A percentile compares a stretch with the other conserved stretches of the same genome.
phyloP scores from a whole-genome alignment of 2,797 vertebrate genomes.

The Clamator glandarius region DNA sequence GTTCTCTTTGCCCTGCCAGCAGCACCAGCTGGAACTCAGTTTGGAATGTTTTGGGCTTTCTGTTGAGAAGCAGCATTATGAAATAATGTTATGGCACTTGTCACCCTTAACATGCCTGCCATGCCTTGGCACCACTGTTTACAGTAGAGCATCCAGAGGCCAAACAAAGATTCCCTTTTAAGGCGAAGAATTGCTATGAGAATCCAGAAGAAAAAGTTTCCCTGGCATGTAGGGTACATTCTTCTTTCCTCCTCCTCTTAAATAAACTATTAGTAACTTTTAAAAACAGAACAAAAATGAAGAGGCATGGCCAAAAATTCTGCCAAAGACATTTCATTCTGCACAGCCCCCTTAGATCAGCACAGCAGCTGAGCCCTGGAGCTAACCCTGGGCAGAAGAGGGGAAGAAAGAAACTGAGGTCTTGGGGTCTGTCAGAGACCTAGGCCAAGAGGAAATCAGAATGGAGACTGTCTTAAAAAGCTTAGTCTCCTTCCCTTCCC shows the following conservation, averaged over 20 bases:
- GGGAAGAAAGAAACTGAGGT: not conserved
- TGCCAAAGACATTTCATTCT: slow-evolving; percentile 43
- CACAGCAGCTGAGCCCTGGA: not conserved
- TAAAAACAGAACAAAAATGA: slow-evolving; percentile 70
- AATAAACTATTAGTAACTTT: slow-evolving; percentile 72
- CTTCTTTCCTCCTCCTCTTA: slow-evolving; percentile 73
- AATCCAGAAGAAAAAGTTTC: slow-evolving; percentile 70
- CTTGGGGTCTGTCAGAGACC: not conserved
- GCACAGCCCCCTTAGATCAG: not conserved
- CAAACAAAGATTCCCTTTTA: slow-evolving; percentile 76
- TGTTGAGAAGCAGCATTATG: slow-evolving; percentile 33
- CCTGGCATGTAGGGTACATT: slow-evolving; percentile 71
- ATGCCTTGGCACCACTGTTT: slow-evolving; percentile 63
- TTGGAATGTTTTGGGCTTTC: slow-evolving; percentile 25
- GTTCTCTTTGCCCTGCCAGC: not conserved
- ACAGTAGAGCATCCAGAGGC: slow-evolving; percentile 48
- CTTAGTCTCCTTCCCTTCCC: not conserved
- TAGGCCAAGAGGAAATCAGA: not conserved
- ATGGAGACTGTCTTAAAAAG: not conserved
- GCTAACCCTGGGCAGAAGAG: not conserved
- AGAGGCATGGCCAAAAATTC: slow-evolving; percentile 24
- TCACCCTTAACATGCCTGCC: slow-evolving; percentile 60
- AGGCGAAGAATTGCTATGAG: slow-evolving; percentile 74
- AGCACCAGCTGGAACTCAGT: slow-evolving; percentile 1
- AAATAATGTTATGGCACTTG: slow-evolving; percentile 61